A percentile compares a stretch with the other conserved stretches of the same genome.
These are phyloP conservation scores for Eristalis intricaria DNA, from an alignment of 2,888 invertebrate species.

Conservation along the genomic window DNA sequence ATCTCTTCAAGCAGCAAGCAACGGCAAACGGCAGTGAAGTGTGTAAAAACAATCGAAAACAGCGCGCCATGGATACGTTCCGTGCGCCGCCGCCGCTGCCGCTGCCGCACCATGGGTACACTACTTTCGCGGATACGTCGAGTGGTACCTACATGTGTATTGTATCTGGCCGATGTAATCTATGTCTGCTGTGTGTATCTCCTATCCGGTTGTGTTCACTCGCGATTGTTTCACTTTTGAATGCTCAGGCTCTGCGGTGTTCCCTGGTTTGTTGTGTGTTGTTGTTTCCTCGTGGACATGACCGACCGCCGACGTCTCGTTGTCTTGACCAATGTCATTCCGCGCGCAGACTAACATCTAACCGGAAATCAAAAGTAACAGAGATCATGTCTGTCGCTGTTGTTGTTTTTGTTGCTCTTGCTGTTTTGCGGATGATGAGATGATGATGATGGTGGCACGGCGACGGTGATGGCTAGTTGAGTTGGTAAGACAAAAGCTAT, in stretches of 20 bases:
- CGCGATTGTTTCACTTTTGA: conserved; percentile 66
- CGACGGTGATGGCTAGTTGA: not conserved
- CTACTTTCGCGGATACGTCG: conserved; percentile 67
- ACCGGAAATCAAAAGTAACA: conserved; percentile 64
- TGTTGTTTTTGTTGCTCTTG: not conserved
- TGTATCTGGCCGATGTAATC: conserved; percentile 63
- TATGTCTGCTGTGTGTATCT: conserved; percentile 55
- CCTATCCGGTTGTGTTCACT: conserved; percentile 52
- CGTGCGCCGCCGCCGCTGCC: not conserved
- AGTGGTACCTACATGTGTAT: not conserved
- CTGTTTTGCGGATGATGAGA: not conserved
- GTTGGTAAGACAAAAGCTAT: conserved; percentile 35
- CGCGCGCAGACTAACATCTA: conserved; percentile 47
- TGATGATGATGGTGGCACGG: not conserved
- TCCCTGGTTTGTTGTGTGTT: not conserved
- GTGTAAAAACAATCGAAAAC: conserved; percentile 24
- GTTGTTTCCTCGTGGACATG: not conserved
- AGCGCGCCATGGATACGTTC: conserved; percentile 34
- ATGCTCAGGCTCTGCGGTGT: conserved; percentile 28
- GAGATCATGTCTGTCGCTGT: conserved; percentile 19
- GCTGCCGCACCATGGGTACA: conserved; percentile 25
- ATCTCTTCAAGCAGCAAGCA: conserved; percentile 4
- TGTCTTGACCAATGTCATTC: conserved; percentile 63
- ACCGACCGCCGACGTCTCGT: conserved; percentile 21
- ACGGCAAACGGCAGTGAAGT: not conserved